Base-by-base conservation (phyloP, 1,140 invertebrate species). In the Anastrepha ludens region DNA sequence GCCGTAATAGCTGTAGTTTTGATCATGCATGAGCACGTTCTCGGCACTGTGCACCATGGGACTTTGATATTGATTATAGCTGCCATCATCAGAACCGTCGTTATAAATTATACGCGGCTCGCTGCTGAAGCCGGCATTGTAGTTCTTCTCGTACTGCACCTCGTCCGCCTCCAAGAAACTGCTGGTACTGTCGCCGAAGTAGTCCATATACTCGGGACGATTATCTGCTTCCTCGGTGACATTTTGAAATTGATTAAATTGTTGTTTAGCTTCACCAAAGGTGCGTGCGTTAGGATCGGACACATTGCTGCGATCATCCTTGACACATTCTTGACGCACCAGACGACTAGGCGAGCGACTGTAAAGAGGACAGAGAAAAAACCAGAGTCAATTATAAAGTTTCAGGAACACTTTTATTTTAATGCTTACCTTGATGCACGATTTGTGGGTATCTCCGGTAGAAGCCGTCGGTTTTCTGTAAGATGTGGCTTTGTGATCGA, bases 101-200 rank as follows among this genome's bases (percentile, higher is more conserved):
- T 93, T 93, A 88, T 90, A 93, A n/a, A 93, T 92, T 15, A 93
- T 93, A n/a, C 92, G 90, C n/a, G 92, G 92, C 50, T 93, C 92
- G 59, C 91, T 93, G 88, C 90, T 93, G 62, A 91, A 93, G 41
- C 90, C 92, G 0, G 91, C 89, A 85, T 91, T 93, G 85, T 92
- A 93, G 44, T 89, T 92, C 39, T 91, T 91, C 88, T 93, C 92
- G 67, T 93, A 93, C 78, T 93, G 92, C 62, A 93, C 89, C 67
- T 93, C 93, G 5, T 93, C 93, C 11, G 90, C 91, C 78, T 93
- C 93, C 8, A 93, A 88, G 74, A 93, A 93, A 17, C 91, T 92
- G 39, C 88, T 91, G n/a, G 88, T 88, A 70, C 91, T 91, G 55
- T 93, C 92, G 13, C 91, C 92, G 50, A 93, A 93, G 50, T 93